A percentile compares a stretch with the other conserved stretches of the same genome.
Evolutionary conservation across 2,888 invertebrate species (phyloP).

Genomic region (Hydroisotoma schaefferi): DNA sequence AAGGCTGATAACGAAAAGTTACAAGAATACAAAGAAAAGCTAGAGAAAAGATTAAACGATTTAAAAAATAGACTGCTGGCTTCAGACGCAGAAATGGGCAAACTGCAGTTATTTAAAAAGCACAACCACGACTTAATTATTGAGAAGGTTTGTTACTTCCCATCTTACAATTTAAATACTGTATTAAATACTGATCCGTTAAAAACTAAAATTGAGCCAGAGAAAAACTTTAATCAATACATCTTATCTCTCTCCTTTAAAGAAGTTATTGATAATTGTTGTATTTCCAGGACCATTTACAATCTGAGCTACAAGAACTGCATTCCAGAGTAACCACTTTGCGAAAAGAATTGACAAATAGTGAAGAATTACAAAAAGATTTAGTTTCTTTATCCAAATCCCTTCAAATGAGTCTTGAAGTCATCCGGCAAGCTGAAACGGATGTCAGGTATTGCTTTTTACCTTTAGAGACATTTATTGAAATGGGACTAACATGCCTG

Average conservation of each 20-base stretch:
- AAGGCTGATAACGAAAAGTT: background rate
- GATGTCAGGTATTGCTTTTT: constrained; percentile 81
- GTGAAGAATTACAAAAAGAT: constrained; percentile 95
- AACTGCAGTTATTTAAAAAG: constrained; percentile 49
- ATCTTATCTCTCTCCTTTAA: no score
- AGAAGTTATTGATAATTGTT: no score
- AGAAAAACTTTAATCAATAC: background rate
- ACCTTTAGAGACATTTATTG: no score
- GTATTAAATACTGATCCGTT: no score
- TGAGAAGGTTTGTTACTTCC: constrained; percentile 51
- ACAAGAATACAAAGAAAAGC: constrained; percentile 50
- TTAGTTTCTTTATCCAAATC: constrained; percentile 95
- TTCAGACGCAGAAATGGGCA: constrained; percentile 37
- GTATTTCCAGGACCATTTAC: constrained; percentile 54
- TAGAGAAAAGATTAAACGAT: constrained; percentile 35
- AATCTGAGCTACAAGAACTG: constrained; percentile 61
- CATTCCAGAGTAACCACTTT: constrained; percentile 69
- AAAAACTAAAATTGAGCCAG: no score
- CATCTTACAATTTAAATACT: no score
- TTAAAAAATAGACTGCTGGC: constrained; percentile 37
- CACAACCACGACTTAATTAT: constrained; percentile 52
- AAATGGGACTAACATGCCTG: no score
- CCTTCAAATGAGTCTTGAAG: constrained; percentile 90
- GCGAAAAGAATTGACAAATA: constrained; percentile 85
- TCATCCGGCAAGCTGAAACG: constrained; percentile 86